phyloP scores from a whole-genome alignment of 2,888 invertebrate species.

The Brachypalpus laphriformis region DNA sequence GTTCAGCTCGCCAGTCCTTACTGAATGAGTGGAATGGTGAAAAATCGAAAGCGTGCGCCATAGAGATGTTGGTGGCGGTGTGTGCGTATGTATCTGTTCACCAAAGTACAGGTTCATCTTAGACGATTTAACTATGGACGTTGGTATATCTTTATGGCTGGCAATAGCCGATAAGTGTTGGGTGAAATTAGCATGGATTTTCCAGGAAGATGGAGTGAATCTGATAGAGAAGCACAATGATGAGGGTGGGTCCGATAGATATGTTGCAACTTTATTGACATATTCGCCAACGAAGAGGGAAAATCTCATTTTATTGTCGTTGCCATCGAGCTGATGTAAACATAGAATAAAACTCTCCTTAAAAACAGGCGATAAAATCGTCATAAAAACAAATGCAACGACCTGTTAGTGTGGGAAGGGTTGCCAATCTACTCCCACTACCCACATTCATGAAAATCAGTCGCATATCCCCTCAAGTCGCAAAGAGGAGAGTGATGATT shows the following conservation, averaged over 20 bases:
- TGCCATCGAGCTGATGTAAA: conserved; percentile 20
- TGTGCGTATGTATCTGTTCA: not conserved
- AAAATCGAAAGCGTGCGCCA: conserved; percentile 69
- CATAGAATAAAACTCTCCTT: conserved; percentile 2
- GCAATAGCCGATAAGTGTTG: conserved; percentile 63
- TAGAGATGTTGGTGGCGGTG: conserved; percentile 35
- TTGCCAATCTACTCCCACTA: too few species aligned
- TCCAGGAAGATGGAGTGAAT: conserved; percentile 35
- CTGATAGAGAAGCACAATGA: conserved; percentile 33
- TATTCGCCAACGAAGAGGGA: not conserved
- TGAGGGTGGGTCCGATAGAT: conserved; percentile 50
- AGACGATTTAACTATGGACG: conserved; percentile 11
- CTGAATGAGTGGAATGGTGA: conserved; percentile 30
- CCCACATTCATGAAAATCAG: too few species aligned
- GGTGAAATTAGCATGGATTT: conserved; percentile 47
- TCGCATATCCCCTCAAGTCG: too few species aligned
- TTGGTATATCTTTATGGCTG: conserved; percentile 49
- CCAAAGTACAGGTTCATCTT: conserved; percentile 59
- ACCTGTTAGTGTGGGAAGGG: not conserved
- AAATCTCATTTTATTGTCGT: conserved; percentile 31
- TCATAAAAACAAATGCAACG: conserved; percentile 26
- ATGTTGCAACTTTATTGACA: conserved; percentile 46
- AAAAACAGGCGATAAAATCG: conserved; percentile 11
- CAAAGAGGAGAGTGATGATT: too few species aligned
- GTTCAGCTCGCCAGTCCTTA: conserved; percentile 19